Evolutionary conservation across 2,888 invertebrate genomes (phyloP), one percentile per base, ranked within the genome.

Genomic region (Leucozona laternaria): DNA sequence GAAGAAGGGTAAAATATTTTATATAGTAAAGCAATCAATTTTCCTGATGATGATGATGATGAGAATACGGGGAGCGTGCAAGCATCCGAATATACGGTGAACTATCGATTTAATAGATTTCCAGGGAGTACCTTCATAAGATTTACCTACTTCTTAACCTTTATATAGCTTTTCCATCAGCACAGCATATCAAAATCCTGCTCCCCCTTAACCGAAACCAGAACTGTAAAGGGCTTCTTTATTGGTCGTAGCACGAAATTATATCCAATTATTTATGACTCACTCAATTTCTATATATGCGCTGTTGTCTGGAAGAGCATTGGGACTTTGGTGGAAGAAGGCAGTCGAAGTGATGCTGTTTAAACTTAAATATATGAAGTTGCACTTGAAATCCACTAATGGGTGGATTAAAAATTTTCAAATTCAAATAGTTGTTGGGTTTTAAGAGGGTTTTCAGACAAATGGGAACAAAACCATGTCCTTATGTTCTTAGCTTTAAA

Each of bases 221-320:
- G 13, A 31, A 15, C 10, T 31, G 28, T 20, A 22, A 40, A 34
- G 53, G 20, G 17, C 25, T 64, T 70, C 28, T 58, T 22, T 73
- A 40, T 48, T 66, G 40, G 37, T 58, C 50, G 53, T 17, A 53
- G 78, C 78, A 72, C 34, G 58, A 68, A 73, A 78, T 82, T 78
- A 82, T 82, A 77, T 82, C 66, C 82, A 82, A 82, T 82, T 82
- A 82, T 82, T 77, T 82, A 77, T 77, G 58, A 77, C 77, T 77
- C 43, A 77, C 53, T 72, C 68, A 60, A 78, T 77, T 71, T 66
- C 50, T 66, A 60, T 66, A 43, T 66, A 60, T 50, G 53, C 40
- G 40, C 68, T 28, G 28, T 70, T 62, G 53, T 71, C 34, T 55
- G 60, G 48, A 57, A 40, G 40, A 28, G 53, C 48, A 57, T 57